These are phyloP conservation scores for Zygogramma bicolorata DNA, from an alignment of 2,888 invertebrate species.

Conservation along the genomic window DNA sequence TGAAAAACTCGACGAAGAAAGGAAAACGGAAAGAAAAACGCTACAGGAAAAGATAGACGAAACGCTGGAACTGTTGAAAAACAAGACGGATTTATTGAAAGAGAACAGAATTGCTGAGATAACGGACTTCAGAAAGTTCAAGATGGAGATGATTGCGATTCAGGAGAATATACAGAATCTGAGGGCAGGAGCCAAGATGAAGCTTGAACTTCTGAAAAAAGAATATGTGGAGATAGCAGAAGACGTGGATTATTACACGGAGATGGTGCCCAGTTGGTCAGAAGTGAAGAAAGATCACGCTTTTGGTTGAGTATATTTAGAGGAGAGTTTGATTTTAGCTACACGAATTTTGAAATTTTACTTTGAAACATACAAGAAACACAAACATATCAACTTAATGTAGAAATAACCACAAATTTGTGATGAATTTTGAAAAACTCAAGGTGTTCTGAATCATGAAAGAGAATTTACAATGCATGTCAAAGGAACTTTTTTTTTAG, in stretches of 20 bases:
- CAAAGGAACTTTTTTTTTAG: no score
- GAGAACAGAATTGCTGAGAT: slow-evolving; percentile 41
- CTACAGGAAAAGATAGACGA: slow-evolving; percentile 43
- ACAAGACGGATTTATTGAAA: slow-evolving; percentile 45
- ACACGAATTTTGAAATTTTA: no score
- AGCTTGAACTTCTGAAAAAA: slow-evolving; percentile 48
- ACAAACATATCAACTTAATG: no score
- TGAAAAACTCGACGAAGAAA: slow-evolving; percentile 38
- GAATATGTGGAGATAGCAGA: slow-evolving; percentile 53
- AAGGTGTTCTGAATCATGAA: no score
- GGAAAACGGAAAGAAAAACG: slow-evolving; percentile 37
- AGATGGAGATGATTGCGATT: slow-evolving; percentile 57
- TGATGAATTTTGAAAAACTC: no score
- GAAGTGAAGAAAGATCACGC: slow-evolving; percentile 44
- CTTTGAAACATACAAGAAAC: no score
- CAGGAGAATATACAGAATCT: slow-evolving; percentile 56
- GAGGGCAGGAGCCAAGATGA: slow-evolving; percentile 48
- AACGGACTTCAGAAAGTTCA: slow-evolving; percentile 57
- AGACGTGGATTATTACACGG: slow-evolving; percentile 55
- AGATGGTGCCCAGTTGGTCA: slow-evolving; percentile 57
- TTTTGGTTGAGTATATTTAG: not conserved
- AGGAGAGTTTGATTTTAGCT: no score
- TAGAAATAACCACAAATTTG: no score
- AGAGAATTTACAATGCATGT: no score
- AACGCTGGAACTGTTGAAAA: slow-evolving; percentile 43